Conservation (phyloP, 2,797 vertebrate species). For the Sebastiscus albofasciatus region DNA sequence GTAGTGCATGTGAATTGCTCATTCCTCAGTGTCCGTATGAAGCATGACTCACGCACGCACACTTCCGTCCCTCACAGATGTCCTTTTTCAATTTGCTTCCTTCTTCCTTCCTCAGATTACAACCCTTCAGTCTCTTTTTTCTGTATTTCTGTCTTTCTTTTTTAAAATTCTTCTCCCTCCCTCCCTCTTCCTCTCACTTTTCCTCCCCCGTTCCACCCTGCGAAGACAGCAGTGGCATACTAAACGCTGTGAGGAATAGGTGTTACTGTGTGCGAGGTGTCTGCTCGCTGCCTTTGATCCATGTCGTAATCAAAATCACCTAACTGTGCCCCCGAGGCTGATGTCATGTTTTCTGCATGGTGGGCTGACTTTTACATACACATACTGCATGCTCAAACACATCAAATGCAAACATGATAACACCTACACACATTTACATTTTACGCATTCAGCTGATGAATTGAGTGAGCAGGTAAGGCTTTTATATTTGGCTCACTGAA, state of each 20-base stretch:
- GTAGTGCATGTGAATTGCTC: not conserved
- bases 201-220: not conserved
- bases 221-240: not conserved
- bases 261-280: not conserved
- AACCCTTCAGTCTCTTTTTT: not conserved
- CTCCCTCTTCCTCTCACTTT: not conserved
- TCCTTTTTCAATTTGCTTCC: not conserved
- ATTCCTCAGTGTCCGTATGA: not conserved
- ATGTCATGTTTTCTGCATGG: not conserved
- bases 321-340: slow-evolving; percentile 12
- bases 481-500: not conserved
- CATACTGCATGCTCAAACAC: not conserved
- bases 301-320: slow-evolving; percentile 24
- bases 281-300: slow-evolving; percentile 28
- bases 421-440: not conserved
- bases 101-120: not conserved
- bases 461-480: not conserved
- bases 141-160: not conserved
- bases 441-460: not conserved
- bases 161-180: not conserved
- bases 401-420: not conserved
- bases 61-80: slow-evolving; percentile 15
- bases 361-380: slow-evolving; percentile 9
- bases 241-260: not conserved
- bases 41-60: not conserved